phyloP scores from a whole-genome alignment of 2,888 invertebrate species.

The Arctia plantaginis region DNA sequence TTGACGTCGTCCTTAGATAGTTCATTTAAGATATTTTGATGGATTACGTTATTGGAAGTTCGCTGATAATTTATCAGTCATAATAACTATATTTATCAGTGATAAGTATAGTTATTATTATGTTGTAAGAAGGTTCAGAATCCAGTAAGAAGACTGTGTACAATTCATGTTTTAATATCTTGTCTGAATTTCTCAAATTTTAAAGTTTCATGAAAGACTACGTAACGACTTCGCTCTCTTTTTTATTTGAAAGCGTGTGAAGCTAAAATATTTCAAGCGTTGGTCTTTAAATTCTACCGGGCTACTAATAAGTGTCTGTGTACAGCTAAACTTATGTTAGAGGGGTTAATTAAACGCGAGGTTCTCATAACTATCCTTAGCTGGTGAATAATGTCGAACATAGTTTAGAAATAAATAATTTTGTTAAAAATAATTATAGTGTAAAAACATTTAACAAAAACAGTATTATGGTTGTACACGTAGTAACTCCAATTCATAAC shows the following conservation, averaged over 20 bases:
- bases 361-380: not conserved
- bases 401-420: too few relatives aligned
- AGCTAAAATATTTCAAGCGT: conserved; percentile 17
- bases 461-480: too few relatives aligned
- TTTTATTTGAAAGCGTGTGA: conserved; percentile 14
- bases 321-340: not conserved
- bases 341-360: conserved; percentile 3
- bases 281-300: conserved; percentile 3
- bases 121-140: too few relatives aligned
- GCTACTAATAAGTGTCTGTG: conserved; percentile 14
- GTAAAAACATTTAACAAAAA: too few relatives aligned
- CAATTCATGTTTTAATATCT: conserved; percentile 19
- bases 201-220: conserved; percentile 3
- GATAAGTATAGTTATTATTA: too few relatives aligned
- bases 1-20: too few relatives aligned
- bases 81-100: too few relatives aligned
- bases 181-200: too few relatives aligned
- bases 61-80: too few relatives aligned
- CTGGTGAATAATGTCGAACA: not conserved
- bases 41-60: too few relatives aligned
- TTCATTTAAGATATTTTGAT: not conserved
- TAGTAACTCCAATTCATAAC: not conserved
- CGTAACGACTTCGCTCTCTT: conserved; percentile 25
- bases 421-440: too few relatives aligned
- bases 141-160: not conserved